Evolutionary conservation across 2,888 invertebrate genomes (phyloP), one percentile per base, ranked within the genome.

Genomic region (Girardia tigrina): DNA sequence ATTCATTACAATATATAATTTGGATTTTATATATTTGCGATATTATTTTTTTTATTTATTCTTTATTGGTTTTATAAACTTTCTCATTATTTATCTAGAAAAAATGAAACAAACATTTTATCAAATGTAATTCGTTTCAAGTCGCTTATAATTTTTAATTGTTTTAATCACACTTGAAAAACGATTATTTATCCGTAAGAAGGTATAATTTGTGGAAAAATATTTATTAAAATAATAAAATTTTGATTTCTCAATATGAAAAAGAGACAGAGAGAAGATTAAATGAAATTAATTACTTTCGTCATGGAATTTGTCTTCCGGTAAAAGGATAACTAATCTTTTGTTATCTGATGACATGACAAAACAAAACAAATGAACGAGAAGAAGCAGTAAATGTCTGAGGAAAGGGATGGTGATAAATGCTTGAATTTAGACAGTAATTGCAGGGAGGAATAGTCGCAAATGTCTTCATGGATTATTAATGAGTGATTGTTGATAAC

Each of bases 291-390:
- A 56, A 56, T 56, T 56, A 56, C 56, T 56, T 56, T 12, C 23
- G 56, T 20, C 56, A 20, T 56, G 6, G 2, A 56, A 56, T 8
- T 56, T 56, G n/a, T 56, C 56, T 56, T 56, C 56, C 56, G 56
- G 56, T 12, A 56, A 56, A 56, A 20, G n/a, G 4, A 16, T 56
- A 2, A 2, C n/a, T 56, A 8, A 56, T 56, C 56, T 4, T n/a
- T 56, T n/a, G 56, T 56, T 56, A 56, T 56, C 56, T 20, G 56
- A 12, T 36, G 36, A 36, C 16, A 56, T n/a, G 56, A 56, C n/a
- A 56, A 56, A 56, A 56, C n/a, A 56, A 56, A 56, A 56, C n/a
- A 56, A 56, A 56, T 16, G 56, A 56, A 16, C n/a, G 23, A 56
- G 56, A 56, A 12, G 23, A 20, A n/a, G n/a, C 6, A 2, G 6